Evolutionary conservation across 2,888 invertebrate genomes (phyloP), one percentile per base, ranked within the genome.

Genomic region (Nysson spinosus): DNA sequence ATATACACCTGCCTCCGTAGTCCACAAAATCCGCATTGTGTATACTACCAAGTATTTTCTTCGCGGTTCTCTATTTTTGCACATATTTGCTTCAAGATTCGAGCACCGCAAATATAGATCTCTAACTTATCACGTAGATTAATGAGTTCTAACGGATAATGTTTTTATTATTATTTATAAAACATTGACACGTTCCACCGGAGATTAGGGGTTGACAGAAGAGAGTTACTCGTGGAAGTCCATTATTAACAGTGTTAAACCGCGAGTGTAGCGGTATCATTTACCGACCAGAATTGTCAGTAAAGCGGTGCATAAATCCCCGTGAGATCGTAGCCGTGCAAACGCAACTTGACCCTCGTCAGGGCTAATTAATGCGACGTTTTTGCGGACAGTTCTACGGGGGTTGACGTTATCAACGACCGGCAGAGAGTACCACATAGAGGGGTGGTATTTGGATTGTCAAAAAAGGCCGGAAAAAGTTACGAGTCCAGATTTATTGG

Each of bases 361-460:
- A 46, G 22, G 22, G 7, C 14, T 51, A 42, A 63, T 58, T 63
- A 58, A 28, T 42, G 42, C 34, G 9, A 20, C 19, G 44, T 7
- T 55, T 32, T 40, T 7, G 40, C 26, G 22, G 28, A 34, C 11
- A 14, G 5, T 28, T 47, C 42, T 17, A 19, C 16, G 32, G n/a
- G n/a, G 12, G 32, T 3, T 20, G 39, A 56, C 24, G 22, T 12
- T 32, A 54, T 37, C 54, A 28, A 14, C 28, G 26, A 26, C 12
- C 42, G 42, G 32, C 42, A 16, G 51, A 6, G 28, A 6, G 19
- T 16, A 43, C 17, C 7, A 5, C 34, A 14, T 1, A 16, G 12
- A 12, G 14, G 34, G n/a, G 6, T 47, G 43, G 49, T 32, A 49
- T 46, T 58, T 47, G 42, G 46, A 62, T 66, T 46, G 37, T n/a